Base-by-base conservation (phyloP, 2,797 vertebrate genomes). In the Paedocypris micromegethes region DNA sequence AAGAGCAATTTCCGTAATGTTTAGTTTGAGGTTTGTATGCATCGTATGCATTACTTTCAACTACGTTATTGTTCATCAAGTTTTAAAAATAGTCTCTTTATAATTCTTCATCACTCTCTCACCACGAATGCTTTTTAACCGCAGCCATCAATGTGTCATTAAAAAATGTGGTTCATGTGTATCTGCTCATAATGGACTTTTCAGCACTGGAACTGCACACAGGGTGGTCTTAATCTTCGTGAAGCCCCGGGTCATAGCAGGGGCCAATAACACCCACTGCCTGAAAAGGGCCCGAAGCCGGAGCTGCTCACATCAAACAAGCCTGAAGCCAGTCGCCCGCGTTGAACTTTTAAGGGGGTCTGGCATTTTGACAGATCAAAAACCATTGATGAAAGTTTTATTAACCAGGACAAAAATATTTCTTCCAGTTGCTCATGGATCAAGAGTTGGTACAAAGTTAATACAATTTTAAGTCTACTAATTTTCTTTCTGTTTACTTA, bases 221-320 rank as follows among this genome's bases (percentile, higher is more conserved):
- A 41, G 57, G 49, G 66, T 5, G 38, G 23, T 9, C 5, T 64
- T 40, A 37, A 58, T 51, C 41, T 64, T n/a, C 6, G 8, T 4
- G 42, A 2, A 6, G 68, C 43, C 23, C 53, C 23, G 53, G 61
- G 68, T 58, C 61, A 64, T 57, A 43, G 43, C 41, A 56, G 68
- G 5, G 68, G 54, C 5, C 38, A 9, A 9, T 55, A 4, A 42
- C 45, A 66, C 45, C 53, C 2, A 4, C 42, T 45, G 61, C 5
- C 38, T 59, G 47, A 6, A 72, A 59, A 54, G 56, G 5, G n/a
- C 54, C n/a, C 3, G 47, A n/a, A 52, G 42, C 54, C 9, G 6
- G 7, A 57, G 8, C 37, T 37, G 44, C 56, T 37, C 68, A 64
- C 69, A 58, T 72, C 55, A 66, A 66, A 60, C 43, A 55, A 9